Evolutionary conservation across 1,140 invertebrate species (phyloP), one percentile per base, ranked within the genome.

Genomic region (Laodelphax striatellus): DNA sequence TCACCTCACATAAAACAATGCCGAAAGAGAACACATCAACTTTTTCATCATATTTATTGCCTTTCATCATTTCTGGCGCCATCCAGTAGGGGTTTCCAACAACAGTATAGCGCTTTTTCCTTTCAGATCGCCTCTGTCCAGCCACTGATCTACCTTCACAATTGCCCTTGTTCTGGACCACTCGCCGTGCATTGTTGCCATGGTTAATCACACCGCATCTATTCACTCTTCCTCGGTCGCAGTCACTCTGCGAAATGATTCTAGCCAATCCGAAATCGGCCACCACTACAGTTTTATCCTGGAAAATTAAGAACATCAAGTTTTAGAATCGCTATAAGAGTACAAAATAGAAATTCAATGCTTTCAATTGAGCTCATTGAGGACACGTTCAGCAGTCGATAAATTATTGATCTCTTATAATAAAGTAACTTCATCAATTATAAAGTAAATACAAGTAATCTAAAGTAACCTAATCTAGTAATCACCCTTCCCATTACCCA

Each of bases 21-120:
- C 95, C 94, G 76, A 94, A 97, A 28, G 94, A 97, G 73, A 97
- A 98, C 58, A 98, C 86, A 72, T 98, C 95, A 14, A 97, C 93
- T 76, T 96, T 94, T 72, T 97, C 93, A 73, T 97, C 91, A 72
- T 98, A 98, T 66, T 91, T 90, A 64, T 93, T 87, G 22, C 92
- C 94, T 72, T 90, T 92, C 84, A 98, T 92, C 87, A 96, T 96
- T 75, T 98, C 95, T 5, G 95, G 95, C 0, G 94, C 94, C 93
- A 97, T 98, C 93, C 92, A 97, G 71, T 95, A 97, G 6, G 93
- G 94, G 77, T 94, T 95, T 0, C 94, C 94, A 0, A 97, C 91
- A 19, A 94, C 87, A 50, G 84, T 87, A 65, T 83, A 85, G 19
- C 84, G 70, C 66, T 86, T 86, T 62, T 85, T 85, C 8, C 83